Percentiles rank a stretch among this genome's conserved stretches.
Evolutionary conservation across 2,888 invertebrate species (phyloP).

Genomic region (Caenorhabditis uteleia): DNA sequence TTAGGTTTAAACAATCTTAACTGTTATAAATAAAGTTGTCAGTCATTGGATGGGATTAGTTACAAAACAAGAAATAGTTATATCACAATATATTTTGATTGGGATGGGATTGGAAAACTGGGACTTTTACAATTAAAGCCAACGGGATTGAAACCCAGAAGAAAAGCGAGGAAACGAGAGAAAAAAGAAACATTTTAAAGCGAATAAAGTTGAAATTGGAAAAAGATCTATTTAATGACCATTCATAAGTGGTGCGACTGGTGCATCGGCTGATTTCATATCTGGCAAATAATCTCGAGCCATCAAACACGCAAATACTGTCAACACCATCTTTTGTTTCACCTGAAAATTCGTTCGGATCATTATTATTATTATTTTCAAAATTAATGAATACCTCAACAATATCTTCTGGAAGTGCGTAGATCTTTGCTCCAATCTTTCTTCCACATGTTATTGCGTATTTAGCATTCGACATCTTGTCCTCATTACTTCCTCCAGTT

Average conservation of each 20-base stretch:
- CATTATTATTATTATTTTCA: background rate
- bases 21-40: too few relatives aligned
- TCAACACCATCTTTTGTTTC: conserved; percentile 99
- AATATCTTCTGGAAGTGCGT: conserved; percentile 97
- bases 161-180: conserved; percentile 6
- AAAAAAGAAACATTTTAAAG: background rate
- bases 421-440: conserved; percentile 94
- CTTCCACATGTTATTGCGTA: conserved; percentile 98
- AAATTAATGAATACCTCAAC: conserved; percentile 77
- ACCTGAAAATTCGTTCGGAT: conserved; percentile 74
- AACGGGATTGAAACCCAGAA: conserved; percentile 3
- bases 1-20: too few relatives aligned
- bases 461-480: conserved; percentile 86
- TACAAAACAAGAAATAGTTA: too few relatives aligned
- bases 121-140: conserved; percentile 19
- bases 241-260: conserved; percentile 27
- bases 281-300: conserved; percentile 91
- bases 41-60: too few relatives aligned
- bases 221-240: conserved; percentile 10
- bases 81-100: too few relatives aligned
- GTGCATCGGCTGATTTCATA: conserved; percentile 75
- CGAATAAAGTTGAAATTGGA: background rate
- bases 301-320: conserved; percentile 98
- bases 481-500: conserved; percentile 40
- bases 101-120: too few relatives aligned